These are phyloP conservation scores for Cheirogaleus medius DNA, from an alignment of 2,113 vertebrate genomes.

Conservation along the genomic window DNA sequence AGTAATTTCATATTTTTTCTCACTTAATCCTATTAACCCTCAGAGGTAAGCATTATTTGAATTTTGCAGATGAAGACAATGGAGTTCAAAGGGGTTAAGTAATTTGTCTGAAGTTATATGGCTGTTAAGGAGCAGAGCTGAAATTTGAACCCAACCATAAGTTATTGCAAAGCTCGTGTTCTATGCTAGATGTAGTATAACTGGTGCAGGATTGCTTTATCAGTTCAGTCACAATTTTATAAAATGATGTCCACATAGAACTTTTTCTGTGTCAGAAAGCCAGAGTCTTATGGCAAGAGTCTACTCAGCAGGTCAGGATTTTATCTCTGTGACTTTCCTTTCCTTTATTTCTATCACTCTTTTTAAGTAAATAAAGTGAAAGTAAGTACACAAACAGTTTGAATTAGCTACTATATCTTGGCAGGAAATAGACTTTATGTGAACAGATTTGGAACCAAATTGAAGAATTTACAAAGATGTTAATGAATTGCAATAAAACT, in stretches of 20 bases:
- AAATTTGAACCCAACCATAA: not conserved
- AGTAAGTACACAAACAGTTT: not conserved
- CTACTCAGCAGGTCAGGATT: not conserved
- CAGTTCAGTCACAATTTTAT: not conserved
- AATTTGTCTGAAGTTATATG: not conserved
- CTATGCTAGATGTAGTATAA: not conserved
- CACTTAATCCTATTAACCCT: not conserved
- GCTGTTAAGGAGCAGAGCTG: not conserved
- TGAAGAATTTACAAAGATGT: not conserved
- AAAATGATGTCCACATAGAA: not conserved
- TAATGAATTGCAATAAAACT: not conserved
- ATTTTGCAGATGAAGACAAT: not conserved
- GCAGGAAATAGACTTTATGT: not conserved
- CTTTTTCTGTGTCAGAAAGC: not conserved
- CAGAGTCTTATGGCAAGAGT: not conserved
- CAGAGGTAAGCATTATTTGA: not conserved
- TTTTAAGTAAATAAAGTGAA: constrained; percentile 1
- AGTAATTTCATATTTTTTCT: constrained; percentile 5
- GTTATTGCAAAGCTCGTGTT: not conserved
- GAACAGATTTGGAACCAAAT: not conserved
- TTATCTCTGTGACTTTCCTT: not conserved
- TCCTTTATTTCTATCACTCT: not conserved
- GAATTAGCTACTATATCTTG: not conserved
- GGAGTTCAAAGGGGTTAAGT: not conserved
- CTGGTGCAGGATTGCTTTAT: not conserved